Conservation (phyloP, 2,113 vertebrate genomes). For the Grammomys surdaster region DNA sequence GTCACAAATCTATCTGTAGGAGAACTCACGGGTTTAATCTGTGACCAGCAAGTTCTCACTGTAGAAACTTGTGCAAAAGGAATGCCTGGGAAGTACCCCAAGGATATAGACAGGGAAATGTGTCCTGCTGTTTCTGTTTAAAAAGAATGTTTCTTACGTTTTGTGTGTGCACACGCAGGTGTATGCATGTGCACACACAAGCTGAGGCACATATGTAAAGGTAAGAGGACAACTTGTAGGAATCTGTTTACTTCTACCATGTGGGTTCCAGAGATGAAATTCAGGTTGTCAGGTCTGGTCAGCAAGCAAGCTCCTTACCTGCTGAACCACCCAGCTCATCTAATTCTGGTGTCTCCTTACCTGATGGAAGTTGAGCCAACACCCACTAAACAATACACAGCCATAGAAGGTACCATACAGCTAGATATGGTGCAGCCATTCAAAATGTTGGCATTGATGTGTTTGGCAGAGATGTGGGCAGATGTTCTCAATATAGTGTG, state of each 20-base stretch:
- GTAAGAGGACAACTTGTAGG: background rate
- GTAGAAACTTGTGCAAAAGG: background rate
- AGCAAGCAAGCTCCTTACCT: background rate
- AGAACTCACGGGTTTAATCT: background rate
- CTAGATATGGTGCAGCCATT: background rate
- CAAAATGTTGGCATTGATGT: background rate
- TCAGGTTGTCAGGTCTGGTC: too few relatives aligned
- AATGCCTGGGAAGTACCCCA: background rate
- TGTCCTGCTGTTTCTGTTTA: background rate
- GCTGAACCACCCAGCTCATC: background rate
- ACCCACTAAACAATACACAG: too few relatives aligned
- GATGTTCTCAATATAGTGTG: slow-evolving; percentile 49
- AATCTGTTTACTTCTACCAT: background rate
- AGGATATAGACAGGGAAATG: background rate
- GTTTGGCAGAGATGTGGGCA: background rate
- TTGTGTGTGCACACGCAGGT: background rate
- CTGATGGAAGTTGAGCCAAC: background rate
- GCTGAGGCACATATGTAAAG: background rate
- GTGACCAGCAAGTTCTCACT: background rate
- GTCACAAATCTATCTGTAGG: background rate
- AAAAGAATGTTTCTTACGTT: background rate
- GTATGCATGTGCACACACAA: too few relatives aligned
- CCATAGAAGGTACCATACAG: background rate
- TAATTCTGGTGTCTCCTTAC: background rate
- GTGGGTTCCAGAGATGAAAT: background rate